Evolutionary conservation across 2,797 vertebrate genomes (phyloP).

Genomic region (Crenuchus spilurus): DNA sequence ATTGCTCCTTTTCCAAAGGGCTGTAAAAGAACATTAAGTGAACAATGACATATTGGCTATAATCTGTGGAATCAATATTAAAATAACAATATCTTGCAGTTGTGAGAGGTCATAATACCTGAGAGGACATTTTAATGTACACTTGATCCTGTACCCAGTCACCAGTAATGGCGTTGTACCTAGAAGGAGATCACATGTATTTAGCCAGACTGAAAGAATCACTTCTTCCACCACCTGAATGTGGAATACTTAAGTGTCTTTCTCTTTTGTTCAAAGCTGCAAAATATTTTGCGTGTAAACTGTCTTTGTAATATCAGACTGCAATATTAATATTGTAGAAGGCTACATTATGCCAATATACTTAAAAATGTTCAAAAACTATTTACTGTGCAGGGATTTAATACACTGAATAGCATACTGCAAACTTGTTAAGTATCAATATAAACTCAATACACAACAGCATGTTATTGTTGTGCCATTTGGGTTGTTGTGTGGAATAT

Average conservation of each 20-base stretch:
- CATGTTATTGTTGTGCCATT: too few species aligned
- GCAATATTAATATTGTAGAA: too few species aligned
- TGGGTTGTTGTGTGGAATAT: too few species aligned
- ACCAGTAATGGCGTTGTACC: conserved; percentile 91
- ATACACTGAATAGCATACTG: too few species aligned
- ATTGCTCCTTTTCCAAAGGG: conserved; percentile 95
- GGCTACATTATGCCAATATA: too few species aligned
- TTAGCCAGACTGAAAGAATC: background rate
- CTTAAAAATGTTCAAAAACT: too few species aligned
- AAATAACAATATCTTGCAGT: too few species aligned
- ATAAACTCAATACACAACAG: too few species aligned
- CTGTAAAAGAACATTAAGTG: conserved; percentile 70
- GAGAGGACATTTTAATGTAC: conserved; percentile 91
- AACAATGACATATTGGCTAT: too few species aligned
- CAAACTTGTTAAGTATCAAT: too few species aligned
- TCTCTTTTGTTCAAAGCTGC: background rate
- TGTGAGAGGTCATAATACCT: conserved; percentile 75
- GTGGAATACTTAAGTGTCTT: background rate
- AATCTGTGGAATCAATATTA: too few species aligned
- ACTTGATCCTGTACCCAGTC: conserved; percentile 91
- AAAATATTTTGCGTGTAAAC: background rate
- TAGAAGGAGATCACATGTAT: conserved; percentile 61
- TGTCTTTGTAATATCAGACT: background rate
- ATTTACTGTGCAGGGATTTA: too few species aligned
- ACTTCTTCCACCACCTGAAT: background rate